Percentiles rank a stretch among this genome's conserved stretches.
Conservation (phyloP, 2,888 invertebrate genomes). For the Cheiracanthium punctorium region DNA sequence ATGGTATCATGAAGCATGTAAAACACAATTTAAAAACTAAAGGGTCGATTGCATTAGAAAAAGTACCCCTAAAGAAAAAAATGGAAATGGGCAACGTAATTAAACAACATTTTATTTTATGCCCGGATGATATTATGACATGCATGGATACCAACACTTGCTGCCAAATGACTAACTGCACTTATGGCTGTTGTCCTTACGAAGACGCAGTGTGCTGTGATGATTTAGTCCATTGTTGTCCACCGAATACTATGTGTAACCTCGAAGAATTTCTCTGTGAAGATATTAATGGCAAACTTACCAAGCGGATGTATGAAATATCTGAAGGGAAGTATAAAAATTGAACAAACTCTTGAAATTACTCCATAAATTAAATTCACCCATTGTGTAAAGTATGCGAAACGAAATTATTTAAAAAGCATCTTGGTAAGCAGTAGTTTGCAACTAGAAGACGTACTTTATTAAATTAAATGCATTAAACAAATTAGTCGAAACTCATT, state of each 20-base stretch:
- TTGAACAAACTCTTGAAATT: too few species aligned
- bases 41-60: not conserved
- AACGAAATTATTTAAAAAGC: too few species aligned
- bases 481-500: too few species aligned
- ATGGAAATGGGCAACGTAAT: not conserved
- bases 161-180: not conserved
- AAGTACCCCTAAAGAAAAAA: not conserved
- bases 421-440: too few species aligned
- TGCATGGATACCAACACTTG: slow-evolving; percentile 1
- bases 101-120: not conserved
- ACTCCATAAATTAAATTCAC: too few species aligned
- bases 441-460: too few species aligned
- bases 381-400: too few species aligned
- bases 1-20: not conserved
- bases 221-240: slow-evolving; percentile 26
- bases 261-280: too few species aligned
- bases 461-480: too few species aligned
- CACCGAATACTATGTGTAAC: slow-evolving; percentile 5
- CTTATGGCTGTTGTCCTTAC: slow-evolving; percentile 31
- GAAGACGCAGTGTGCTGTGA: slow-evolving; percentile 18
- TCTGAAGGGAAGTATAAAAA: too few species aligned
- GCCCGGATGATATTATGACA: slow-evolving; percentile 7
- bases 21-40: not conserved
- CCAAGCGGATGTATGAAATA: too few species aligned
- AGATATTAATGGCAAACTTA: too few species aligned